These are phyloP conservation scores for Galagoides demidoff DNA, from an alignment of 2,797 vertebrate genomes.

Conservation along the genomic window DNA sequence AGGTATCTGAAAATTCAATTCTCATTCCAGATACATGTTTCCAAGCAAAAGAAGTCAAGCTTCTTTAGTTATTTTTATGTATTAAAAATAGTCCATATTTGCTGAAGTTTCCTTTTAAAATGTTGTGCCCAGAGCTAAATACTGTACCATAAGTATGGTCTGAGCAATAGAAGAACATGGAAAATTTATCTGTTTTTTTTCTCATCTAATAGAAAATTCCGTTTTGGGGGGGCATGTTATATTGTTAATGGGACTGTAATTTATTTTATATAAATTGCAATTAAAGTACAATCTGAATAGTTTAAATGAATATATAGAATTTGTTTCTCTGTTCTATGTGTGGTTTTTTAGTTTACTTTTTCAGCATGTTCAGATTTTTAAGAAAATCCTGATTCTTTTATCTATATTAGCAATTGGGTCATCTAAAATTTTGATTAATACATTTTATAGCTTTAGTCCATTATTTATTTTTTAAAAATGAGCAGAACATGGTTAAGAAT, in stretches of 20 bases:
- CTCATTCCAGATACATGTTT: not conserved
- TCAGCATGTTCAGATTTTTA: not conserved
- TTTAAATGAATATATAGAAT: not conserved
- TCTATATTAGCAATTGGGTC: not conserved
- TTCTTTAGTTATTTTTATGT: not conserved
- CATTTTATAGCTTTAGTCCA: not conserved
- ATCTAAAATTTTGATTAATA: constrained; percentile 12
- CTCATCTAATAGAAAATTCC: not conserved
- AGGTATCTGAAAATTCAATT: not conserved
- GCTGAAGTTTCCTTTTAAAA: not conserved
- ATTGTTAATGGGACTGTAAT: not conserved
- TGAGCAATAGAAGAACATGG: not conserved
- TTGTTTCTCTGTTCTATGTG: not conserved
- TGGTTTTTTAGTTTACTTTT: not conserved
- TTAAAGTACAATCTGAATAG: not conserved
- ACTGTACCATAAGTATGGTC: not conserved
- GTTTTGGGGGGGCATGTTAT: not conserved
- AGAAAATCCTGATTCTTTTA: not conserved
- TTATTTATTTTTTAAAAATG: constrained; percentile 29
- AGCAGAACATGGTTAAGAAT: not conserved
- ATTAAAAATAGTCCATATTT: not conserved
- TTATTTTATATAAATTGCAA: constrained; percentile 19
- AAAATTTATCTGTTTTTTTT: not conserved
- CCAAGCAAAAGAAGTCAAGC: not conserved
- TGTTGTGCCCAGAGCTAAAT: not conserved